A percentile compares a stretch with the other conserved stretches of the same genome.
phyloP scores from a whole-genome alignment of 2,113 vertebrate species.

The Brachypodius melanocephalos region DNA sequence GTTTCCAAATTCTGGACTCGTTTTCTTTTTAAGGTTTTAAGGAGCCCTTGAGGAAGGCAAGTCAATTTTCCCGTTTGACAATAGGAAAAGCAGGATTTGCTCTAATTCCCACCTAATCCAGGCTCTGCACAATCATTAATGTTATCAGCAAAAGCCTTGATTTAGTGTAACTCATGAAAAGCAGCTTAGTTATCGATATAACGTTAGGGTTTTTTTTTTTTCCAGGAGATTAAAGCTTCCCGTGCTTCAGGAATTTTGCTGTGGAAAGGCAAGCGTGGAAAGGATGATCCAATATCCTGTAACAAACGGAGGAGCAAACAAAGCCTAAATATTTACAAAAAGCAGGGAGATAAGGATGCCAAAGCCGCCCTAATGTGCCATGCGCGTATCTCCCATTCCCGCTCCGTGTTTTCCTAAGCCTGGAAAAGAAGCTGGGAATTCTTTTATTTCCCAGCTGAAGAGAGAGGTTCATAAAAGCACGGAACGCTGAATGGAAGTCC shows the following conservation, averaged over 20 bases:
- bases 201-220: background rate
- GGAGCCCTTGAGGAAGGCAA: background rate
- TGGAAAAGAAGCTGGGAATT: background rate
- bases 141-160: background rate
- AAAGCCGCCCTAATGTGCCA: background rate
- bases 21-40: background rate
- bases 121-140: constrained; percentile 5
- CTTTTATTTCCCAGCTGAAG: background rate
- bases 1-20: rapidly evolving
- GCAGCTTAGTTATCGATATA: constrained; percentile 32
- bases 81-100: background rate
- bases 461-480: background rate
- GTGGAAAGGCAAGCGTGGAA: background rate
- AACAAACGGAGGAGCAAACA: constrained; percentile 16
- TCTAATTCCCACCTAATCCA: constrained; percentile 38
- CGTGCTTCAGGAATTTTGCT: constrained; percentile 6
- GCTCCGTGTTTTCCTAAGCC: background rate
- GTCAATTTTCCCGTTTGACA: background rate
- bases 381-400: background rate
- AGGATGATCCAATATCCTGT: constrained; percentile 20
- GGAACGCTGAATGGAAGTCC: background rate
- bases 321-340: constrained; percentile 31
- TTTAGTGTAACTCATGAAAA: constrained; percentile 38
- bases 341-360: background rate
- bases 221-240: background rate